Evolutionary conservation across 2,797 vertebrate genomes (phyloP), one percentile per base, ranked within the genome.

Genomic region (Podargus strigoides): DNA sequence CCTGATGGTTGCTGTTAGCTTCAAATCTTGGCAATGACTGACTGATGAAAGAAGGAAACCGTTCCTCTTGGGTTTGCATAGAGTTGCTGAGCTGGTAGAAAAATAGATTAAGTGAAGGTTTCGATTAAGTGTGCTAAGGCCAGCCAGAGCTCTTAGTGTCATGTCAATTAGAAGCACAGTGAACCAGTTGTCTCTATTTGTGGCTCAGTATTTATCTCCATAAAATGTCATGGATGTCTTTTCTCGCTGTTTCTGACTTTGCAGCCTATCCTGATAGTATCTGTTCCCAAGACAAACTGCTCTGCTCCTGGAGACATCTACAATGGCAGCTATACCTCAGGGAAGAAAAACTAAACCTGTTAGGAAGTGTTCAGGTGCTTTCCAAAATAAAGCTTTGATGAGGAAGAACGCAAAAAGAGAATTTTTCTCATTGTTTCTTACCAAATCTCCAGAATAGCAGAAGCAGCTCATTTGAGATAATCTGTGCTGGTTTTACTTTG

Each of bases 251-350:
- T 46, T 73, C 80, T 58, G 62, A 41, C 62, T 92, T 91, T 0
- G 0, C 34, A 89, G 52, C 28, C 68, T 76, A 7, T 69, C 52
- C 59, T 78, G 67, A 52, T 82, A 26, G 19, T 59, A 76, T 87
- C 70, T 89, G 24, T 36, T 82, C 19, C 14, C 0, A 0, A 91
- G 55, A 86, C 67, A 82, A 82, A 76, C 60, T 67, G 32, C 80
- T 73, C 41, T 73, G 39, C 24, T 89, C 24, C 67, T 39, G 49
- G 52, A 70, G 49, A 28, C 13, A 14, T 37, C 34, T 62, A 6
- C 5, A 2, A 24, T n/a, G 73, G 55, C 83, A 88, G 28, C 69
- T 56, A 2, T 49, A 39, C 23, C 0, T 0, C n/a, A 28, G 42
- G 36, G 28, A 81, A 18, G 22, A 24, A 72, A 53, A 79, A 37